phyloP scores from a whole-genome alignment of 2,888 invertebrate genomes.

The Tanypteryx hageni region DNA sequence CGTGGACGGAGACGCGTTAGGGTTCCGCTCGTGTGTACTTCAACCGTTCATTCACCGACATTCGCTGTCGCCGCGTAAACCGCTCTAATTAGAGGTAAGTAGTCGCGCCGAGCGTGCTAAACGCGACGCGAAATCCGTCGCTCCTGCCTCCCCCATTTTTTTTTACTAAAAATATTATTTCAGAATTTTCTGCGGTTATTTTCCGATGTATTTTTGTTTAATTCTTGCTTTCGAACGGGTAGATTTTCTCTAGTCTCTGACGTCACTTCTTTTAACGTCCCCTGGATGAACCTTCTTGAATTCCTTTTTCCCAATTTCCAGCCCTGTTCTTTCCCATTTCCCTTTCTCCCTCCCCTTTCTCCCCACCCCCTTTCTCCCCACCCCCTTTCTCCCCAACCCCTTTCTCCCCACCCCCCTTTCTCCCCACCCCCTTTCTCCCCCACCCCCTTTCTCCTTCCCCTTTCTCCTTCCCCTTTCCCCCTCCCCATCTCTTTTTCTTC shows the following conservation, averaged over 20 bases:
- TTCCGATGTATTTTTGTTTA: too few relatives aligned
- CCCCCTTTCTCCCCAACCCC: too few relatives aligned
- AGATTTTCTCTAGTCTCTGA: not conserved
- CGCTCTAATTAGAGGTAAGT: conserved; percentile 50
- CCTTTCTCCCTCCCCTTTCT: not conserved
- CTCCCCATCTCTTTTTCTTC: not conserved
- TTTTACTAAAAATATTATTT: not conserved
- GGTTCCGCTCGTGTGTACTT: conserved; percentile 1
- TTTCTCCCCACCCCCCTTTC: not conserved
- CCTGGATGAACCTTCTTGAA: not conserved
- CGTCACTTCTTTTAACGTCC: not conserved
- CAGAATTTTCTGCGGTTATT: too few relatives aligned
- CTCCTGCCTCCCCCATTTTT: not conserved
- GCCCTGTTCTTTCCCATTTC: not conserved
- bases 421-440: not conserved
- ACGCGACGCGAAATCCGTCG: not conserved
- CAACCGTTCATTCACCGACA: conserved; percentile 55
- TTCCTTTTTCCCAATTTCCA: not conserved
- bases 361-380: not conserved
- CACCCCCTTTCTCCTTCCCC: not conserved
- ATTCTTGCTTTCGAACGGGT: too few relatives aligned
- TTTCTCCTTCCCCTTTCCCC: not conserved
- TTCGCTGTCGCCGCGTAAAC: conserved; percentile 12
- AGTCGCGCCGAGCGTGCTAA: conserved; percentile 30
- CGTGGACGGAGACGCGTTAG: not conserved